Evolutionary conservation across 1,140 invertebrate genomes (phyloP).

Genomic region (Chrysomallon squamiferum): DNA sequence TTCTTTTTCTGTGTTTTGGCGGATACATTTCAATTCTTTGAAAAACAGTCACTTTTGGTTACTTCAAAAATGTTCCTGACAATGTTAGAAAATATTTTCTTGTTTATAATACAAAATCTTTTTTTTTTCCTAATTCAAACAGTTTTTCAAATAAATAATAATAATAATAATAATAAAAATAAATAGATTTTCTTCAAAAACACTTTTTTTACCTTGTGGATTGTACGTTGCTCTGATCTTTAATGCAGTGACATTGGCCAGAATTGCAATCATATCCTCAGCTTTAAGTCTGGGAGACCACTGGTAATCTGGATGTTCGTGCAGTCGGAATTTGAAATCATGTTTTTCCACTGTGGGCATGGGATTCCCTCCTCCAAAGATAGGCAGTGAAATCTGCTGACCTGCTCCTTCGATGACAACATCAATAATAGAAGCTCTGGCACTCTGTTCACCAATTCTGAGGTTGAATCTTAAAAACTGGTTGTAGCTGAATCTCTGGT

Average conservation of each 20-base stretch:
- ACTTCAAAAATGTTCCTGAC: too few species aligned
- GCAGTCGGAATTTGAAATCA: slow-evolving; percentile 71
- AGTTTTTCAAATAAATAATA: too few species aligned
- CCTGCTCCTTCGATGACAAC: slow-evolving; percentile 85
- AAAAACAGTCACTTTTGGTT: too few species aligned
- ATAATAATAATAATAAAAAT: too few species aligned
- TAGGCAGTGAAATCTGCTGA: slow-evolving; percentile 79
- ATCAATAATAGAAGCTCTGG: slow-evolving; percentile 78
- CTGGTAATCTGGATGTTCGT: slow-evolving; percentile 88
- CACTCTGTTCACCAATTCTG: slow-evolving; percentile 76
- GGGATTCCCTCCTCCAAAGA: slow-evolving; percentile 89
- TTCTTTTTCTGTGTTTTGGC: too few species aligned
- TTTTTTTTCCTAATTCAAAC: too few species aligned
- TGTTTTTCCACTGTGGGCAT: slow-evolving; percentile 74
- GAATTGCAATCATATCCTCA: slow-evolving; percentile 86
- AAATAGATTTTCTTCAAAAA: too few species aligned
- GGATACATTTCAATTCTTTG: too few species aligned
- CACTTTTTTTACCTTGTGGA: slow-evolving; percentile 71
- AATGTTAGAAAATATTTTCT: too few species aligned
- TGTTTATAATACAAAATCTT: too few species aligned
- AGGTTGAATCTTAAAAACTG: slow-evolving; percentile 89
- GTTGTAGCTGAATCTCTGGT: slow-evolving; percentile 94
- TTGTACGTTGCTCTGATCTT: slow-evolving; percentile 93
- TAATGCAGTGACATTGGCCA: slow-evolving; percentile 92
- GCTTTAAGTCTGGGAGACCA: slow-evolving; percentile 89